A percentile compares a stretch with the other conserved stretches of the same genome.
These are phyloP conservation scores for Callimorpha dominula DNA, from an alignment of 2,888 invertebrate genomes.

Conservation along the genomic window DNA sequence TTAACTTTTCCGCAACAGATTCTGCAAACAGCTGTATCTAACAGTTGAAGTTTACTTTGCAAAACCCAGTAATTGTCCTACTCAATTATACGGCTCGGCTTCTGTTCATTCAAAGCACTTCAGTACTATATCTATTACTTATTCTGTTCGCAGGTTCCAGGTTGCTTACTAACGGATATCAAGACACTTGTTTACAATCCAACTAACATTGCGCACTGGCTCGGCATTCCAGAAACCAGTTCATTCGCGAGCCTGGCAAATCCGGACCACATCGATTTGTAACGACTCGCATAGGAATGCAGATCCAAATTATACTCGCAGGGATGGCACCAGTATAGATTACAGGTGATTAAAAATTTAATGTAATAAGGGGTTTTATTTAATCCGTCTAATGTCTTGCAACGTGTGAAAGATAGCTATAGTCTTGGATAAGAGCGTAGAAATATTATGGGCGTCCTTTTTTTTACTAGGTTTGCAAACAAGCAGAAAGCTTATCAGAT, in stretches of 20 bases:
- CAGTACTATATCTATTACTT: background rate
- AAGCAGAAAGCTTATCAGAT: no score
- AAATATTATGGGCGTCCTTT: no score
- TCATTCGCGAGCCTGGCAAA: slow-evolving; percentile 42
- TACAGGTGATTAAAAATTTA: background rate
- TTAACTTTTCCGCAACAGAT: background rate
- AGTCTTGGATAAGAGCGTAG: background rate
- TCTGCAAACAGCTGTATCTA: background rate
- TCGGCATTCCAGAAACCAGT: slow-evolving; percentile 31
- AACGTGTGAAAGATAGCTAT: background rate
- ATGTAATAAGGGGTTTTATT: background rate
- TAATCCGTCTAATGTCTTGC: background rate
- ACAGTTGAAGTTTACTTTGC: background rate
- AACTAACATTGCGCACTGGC: slow-evolving; percentile 13
- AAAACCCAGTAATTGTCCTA: background rate
- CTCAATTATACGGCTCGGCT: background rate
- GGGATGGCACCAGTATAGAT: slow-evolving; percentile 28
- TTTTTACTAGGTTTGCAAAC: no score
- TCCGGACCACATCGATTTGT: slow-evolving; percentile 52
- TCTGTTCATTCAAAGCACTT: background rate
- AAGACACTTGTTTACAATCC: slow-evolving; percentile 22
- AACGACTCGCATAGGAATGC: slow-evolving; percentile 52
- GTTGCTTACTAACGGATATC: slow-evolving; percentile 1
- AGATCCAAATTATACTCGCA: slow-evolving; percentile 48
- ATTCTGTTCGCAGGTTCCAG: background rate